Evolutionary conservation across 2,113 vertebrate species (phyloP).

Genomic region (Ctenomys sociabilis): DNA sequence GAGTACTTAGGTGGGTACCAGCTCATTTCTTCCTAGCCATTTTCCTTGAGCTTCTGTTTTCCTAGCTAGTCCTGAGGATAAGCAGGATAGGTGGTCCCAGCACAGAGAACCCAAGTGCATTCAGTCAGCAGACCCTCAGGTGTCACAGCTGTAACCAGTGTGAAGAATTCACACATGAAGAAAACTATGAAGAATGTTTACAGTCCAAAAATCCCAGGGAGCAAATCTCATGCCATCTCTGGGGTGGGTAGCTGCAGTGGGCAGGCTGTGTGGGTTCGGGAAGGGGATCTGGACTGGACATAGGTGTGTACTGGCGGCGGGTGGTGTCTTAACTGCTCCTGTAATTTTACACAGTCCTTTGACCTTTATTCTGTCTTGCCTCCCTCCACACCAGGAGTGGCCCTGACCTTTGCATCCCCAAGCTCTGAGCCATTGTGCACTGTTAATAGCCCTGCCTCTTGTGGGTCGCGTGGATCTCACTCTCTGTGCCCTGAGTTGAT

Average conservation of each 20-base stretch:
- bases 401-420: not conserved
- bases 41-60: not conserved
- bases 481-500: not conserved
- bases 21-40: not conserved
- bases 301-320: not conserved
- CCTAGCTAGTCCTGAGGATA: not conserved
- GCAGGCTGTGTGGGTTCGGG: not conserved
- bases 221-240: not conserved
- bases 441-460: not conserved
- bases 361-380: not conserved
- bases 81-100: not conserved
- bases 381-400: accelerated
- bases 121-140: not conserved
- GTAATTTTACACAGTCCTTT: accelerated
- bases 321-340: not conserved
- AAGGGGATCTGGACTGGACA: not conserved
- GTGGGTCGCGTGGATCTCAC: no score
- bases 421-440: not conserved
- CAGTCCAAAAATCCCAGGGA: not conserved
- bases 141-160: not conserved
- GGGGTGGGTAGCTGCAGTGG: no score
- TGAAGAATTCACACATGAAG: not conserved
- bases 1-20: no score
- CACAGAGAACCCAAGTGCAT: not conserved
- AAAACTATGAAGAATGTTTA: not conserved